Conservation (phyloP, 2,888 invertebrate genomes). For the Xanthia togata region DNA sequence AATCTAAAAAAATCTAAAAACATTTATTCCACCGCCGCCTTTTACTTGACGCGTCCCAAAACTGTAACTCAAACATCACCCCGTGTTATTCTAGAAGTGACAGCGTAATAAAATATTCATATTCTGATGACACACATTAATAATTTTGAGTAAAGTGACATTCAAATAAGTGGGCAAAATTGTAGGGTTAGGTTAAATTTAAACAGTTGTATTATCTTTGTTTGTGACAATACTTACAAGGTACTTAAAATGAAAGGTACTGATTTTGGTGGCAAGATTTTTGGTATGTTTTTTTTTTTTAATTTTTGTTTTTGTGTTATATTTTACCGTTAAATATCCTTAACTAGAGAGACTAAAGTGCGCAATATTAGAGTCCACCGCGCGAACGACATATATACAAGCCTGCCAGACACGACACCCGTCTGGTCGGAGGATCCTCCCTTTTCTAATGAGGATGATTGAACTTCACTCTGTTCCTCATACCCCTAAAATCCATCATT, state of each 20-base stretch:
- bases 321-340: background rate
- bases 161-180: slow-evolving; percentile 29
- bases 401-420: too few relatives aligned
- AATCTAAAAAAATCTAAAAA: background rate
- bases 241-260: slow-evolving; percentile 38
- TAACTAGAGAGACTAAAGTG: background rate
- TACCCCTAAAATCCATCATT: too few relatives aligned
- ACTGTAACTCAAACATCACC: slow-evolving; percentile 28
- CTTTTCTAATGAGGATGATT: too few relatives aligned
- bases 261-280: slow-evolving; percentile 1
- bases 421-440: too few relatives aligned
- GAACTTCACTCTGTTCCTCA: too few relatives aligned
- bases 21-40: background rate
- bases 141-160: slow-evolving; percentile 35
- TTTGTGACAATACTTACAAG: slow-evolving; percentile 9
- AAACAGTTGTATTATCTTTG: slow-evolving; percentile 26
- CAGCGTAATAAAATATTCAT: slow-evolving; percentile 70
- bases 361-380: too few relatives aligned
- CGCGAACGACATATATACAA: too few relatives aligned
- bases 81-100: slow-evolving; percentile 40
- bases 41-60: slow-evolving; percentile 6
- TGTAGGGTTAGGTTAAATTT: slow-evolving; percentile 8
- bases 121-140: slow-evolving; percentile 51
- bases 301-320: too few relatives aligned
- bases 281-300: slow-evolving; percentile 28